These are phyloP conservation scores for Bombus picipes DNA, from an alignment of 1,140 invertebrate genomes.

Conservation along the genomic window DNA sequence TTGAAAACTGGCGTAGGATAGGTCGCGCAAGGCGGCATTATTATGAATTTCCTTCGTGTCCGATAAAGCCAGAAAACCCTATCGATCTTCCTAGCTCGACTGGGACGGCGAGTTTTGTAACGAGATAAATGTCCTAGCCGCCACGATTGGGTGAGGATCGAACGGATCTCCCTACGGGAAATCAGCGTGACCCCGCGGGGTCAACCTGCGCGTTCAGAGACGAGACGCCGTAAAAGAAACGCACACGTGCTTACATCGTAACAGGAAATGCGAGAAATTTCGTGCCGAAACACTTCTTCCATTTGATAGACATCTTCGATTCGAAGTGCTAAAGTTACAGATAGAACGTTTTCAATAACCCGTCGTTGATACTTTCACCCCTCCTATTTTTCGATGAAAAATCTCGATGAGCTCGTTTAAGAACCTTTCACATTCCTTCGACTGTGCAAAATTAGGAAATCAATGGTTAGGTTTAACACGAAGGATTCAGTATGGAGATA, in stretches of 20 bases:
- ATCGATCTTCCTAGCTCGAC: slow-evolving; percentile 31
- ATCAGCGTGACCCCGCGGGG: not conserved
- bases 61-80: slow-evolving; percentile 40
- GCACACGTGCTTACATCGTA: not conserved
- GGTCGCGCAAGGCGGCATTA: slow-evolving; percentile 52
- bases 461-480: not conserved
- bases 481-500: not conserved
- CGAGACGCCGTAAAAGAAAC: slow-evolving; percentile 5
- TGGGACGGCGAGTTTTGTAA: slow-evolving; percentile 26
- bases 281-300: not conserved
- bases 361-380: not conserved
- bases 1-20: slow-evolving; percentile 51
- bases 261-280: not conserved
- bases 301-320: not conserved
- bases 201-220: slow-evolving; percentile 21
- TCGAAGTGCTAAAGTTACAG: not conserved
- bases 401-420: not conserved
- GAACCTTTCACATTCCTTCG: not conserved
- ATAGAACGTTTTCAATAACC: not conserved
- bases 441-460: not conserved
- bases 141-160: slow-evolving; percentile 40
- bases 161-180: slow-evolving; percentile 38
- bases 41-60: slow-evolving; percentile 46
- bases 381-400: not conserved
- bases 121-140: slow-evolving; percentile 40